Evolutionary conservation across 2,113 vertebrate genomes (phyloP).

Genomic region (Dipodomys ordii): DNA sequence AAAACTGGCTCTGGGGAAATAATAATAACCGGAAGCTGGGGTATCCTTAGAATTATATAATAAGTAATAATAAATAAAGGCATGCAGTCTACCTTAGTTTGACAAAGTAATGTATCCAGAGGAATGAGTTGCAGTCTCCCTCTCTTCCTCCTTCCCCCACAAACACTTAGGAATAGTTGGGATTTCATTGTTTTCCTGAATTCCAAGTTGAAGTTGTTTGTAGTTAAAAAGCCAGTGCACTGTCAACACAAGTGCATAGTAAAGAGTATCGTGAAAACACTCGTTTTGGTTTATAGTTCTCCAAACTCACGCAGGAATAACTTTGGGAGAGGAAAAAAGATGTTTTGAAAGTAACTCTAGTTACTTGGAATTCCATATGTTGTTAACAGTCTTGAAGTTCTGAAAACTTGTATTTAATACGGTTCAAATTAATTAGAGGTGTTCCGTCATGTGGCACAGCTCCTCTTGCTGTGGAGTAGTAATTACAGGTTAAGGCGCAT

Average conservation of each 20-base stretch:
- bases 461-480: background rate
- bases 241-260: too few relatives aligned
- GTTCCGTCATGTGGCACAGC: background rate
- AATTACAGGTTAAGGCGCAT: conserved; percentile 25
- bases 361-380: background rate
- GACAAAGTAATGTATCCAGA: background rate
- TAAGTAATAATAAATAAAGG: too few relatives aligned
- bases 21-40: too few relatives aligned
- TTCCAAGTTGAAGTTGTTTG: background rate
- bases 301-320: background rate
- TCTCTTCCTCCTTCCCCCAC: background rate
- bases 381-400: background rate
- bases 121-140: background rate
- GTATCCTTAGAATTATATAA: too few relatives aligned
- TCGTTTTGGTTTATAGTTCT: conserved; percentile 11
- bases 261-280: background rate
- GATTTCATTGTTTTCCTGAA: conserved; percentile 1
- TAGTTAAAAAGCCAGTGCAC: background rate
- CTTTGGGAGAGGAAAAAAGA: conserved; percentile 1
- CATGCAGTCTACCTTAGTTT: background rate
- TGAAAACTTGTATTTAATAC: background rate
- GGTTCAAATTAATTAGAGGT: background rate
- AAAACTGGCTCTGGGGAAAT: too few relatives aligned
- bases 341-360: background rate
- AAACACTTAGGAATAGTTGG: background rate